Evolutionary conservation across 92 coral and sea anemone genomes (phyloP), one percentile per base, ranked within the genome.

Genomic region (Diadumene lineata): DNA sequence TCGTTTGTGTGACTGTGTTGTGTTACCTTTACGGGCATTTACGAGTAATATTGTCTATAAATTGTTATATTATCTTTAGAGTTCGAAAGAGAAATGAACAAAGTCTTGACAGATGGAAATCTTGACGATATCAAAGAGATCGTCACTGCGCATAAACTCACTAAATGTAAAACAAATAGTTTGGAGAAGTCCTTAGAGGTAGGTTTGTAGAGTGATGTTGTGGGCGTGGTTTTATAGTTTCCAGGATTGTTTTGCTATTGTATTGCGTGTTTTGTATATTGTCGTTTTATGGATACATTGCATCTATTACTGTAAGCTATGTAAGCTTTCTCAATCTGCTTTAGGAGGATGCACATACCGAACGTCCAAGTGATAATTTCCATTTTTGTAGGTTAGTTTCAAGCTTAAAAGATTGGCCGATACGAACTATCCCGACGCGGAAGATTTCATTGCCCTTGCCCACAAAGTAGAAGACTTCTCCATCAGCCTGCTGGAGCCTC

Each of bases 401-500:
- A 60, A 19, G 51, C 64, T 79, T 16, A 53, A 79, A 43, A 11
- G 18, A 7, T 38, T 70, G 38, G 78, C 77, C 11, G 19, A 66
- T 11, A 15, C 56, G 6, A 53, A 79, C 23, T 57, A 76, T 9
- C 84, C 84, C 10, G 78, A 71, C 50, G 78, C 76, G 6, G 78
- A 70, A 22, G 78, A 79, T 27, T 61, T 79, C 11, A 29, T 23
- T 32, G 18, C 61, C 28, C 60, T 79, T 2, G 84, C 70, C 0
- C 43, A 31, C 23, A 70, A 77, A 7, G 84, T 79, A 13, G 78
- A 79, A 34, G 78, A 79, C 26, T 79, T 79, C 31, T 55, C 84
- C 34, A 46, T 66, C 19, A 56, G 43, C 22, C 64, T 79, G 11
- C 73, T 79, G 22, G 84, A 79, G 30, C 84, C 84, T 31, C 72